Conservation (phyloP, 2,797 vertebrate species). For the Pyrocephalus nanus region DNA sequence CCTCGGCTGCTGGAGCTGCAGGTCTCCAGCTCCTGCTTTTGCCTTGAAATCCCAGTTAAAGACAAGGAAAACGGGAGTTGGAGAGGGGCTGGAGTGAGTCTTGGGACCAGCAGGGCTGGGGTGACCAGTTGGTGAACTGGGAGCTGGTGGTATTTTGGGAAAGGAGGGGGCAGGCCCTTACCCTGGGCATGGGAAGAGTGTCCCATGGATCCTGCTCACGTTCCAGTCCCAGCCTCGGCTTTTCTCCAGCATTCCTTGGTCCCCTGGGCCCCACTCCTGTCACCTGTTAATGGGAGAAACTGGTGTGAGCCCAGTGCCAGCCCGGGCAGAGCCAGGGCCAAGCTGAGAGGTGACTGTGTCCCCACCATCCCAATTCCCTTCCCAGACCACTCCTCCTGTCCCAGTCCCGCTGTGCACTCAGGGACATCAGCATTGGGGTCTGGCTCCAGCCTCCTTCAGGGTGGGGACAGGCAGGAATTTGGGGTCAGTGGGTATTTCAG, state of each 20-base stretch:
- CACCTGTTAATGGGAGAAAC: neutral
- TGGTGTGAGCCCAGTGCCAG: neutral
- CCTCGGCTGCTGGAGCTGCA: neutral
- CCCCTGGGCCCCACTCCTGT: fast-evolving
- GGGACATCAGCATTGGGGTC: neutral
- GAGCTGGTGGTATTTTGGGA: neutral
- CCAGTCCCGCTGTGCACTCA: fast-evolving
- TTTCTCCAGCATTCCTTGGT: neutral
- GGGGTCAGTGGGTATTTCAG: neutral
- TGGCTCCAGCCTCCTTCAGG: neutral
- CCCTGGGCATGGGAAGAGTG: neutral
- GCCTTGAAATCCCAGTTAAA: neutral
- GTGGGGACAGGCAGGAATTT: neutral
- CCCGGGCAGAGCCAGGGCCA: fast-evolving
- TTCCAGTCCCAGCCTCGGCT: neutral
- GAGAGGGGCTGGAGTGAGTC: fast-evolving
- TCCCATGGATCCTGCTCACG: fast-evolving
- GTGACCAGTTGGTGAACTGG: neutral
- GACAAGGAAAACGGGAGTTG: fast-evolving
- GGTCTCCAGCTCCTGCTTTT: neutral
- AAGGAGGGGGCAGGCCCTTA: neutral
- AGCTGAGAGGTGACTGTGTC: neutral
- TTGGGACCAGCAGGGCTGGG: neutral
- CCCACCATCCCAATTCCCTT: neutral
- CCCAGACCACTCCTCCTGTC: fast-evolving